phyloP scores from a whole-genome alignment of 2,888 invertebrate genomes.

The Drosophila rellima region DNA sequence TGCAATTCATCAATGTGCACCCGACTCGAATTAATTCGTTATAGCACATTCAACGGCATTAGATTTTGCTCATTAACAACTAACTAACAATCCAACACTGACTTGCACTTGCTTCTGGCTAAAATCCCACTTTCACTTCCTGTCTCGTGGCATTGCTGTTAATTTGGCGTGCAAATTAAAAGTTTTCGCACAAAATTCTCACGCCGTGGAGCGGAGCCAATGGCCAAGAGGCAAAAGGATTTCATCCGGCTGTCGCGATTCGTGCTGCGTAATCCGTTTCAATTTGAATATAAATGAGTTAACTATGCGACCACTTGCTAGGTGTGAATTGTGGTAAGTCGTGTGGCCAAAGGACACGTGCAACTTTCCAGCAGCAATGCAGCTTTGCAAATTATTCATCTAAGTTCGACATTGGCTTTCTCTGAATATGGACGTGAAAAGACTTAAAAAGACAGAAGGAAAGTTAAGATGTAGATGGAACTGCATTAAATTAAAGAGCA shows the following conservation, averaged over 20 bases:
- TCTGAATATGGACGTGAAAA: background rate
- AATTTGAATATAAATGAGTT: slow-evolving; percentile 72
- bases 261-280: slow-evolving; percentile 49
- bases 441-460: background rate
- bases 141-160: slow-evolving; percentile 10
- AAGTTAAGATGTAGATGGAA: background rate
- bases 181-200: slow-evolving; percentile 55
- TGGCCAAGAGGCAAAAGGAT: slow-evolving; percentile 25
- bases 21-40: slow-evolving; percentile 55
- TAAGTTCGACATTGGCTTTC: slow-evolving; percentile 4
- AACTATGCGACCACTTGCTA: slow-evolving; percentile 42
- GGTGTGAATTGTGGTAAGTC: slow-evolving; percentile 38
- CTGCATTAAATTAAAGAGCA: background rate
- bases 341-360: slow-evolving; percentile 31
- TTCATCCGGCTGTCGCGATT: slow-evolving; percentile 32
- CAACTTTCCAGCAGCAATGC: slow-evolving; percentile 7
- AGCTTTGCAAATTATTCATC: background rate
- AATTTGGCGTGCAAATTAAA: slow-evolving; percentile 57
- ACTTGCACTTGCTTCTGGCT: slow-evolving; percentile 7
- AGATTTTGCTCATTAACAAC: slow-evolving; percentile 47
- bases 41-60: slow-evolving; percentile 32
- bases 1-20: slow-evolving; percentile 47
- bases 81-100: slow-evolving; percentile 21
- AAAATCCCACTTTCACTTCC: background rate
- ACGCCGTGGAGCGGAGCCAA: slow-evolving; percentile 6